A percentile compares a stretch with the other conserved stretches of the same genome.
These are phyloP conservation scores for Deroplatys truncata DNA, from an alignment of 2,888 invertebrate genomes.

Conservation along the genomic window DNA sequence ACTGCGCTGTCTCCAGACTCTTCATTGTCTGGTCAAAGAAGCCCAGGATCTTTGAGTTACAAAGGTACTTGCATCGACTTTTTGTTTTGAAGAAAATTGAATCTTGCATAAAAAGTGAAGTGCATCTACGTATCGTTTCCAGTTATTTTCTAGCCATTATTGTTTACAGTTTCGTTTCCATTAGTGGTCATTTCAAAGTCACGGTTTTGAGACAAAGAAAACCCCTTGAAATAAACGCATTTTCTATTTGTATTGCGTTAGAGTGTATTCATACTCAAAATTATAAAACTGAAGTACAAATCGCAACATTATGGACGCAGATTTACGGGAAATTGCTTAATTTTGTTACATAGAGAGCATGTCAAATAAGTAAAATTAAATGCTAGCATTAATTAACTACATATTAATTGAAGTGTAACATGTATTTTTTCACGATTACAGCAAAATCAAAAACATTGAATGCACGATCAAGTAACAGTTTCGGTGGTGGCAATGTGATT, in stretches of 20 bases:
- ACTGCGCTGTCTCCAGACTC: conserved; percentile 64
- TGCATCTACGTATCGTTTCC: neutral
- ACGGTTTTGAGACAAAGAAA: neutral
- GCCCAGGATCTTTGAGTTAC: conserved; percentile 68
- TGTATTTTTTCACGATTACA: conserved; percentile 35
- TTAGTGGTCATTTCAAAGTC: neutral
- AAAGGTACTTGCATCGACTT: conserved; percentile 53
- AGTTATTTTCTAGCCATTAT: neutral
- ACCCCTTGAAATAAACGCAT: neutral
- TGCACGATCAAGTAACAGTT: conserved; percentile 48
- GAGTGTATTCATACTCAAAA: neutral
- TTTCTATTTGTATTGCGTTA: neutral
- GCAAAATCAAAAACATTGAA: conserved; percentile 53
- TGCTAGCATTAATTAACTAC: neutral
- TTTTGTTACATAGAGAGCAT: neutral
- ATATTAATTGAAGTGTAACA: neutral
- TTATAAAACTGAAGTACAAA: neutral
- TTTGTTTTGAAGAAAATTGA: neutral
- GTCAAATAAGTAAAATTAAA: neutral
- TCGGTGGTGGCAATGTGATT: conserved; percentile 45
- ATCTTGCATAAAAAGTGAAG: neutral
- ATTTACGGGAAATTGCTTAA: neutral
- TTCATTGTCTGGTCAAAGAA: conserved; percentile 65
- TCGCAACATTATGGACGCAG: neutral
- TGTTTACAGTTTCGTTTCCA: neutral